phyloP scores from a whole-genome alignment of 2,888 invertebrate genomes.

The Adelognathus sp. region DNA sequence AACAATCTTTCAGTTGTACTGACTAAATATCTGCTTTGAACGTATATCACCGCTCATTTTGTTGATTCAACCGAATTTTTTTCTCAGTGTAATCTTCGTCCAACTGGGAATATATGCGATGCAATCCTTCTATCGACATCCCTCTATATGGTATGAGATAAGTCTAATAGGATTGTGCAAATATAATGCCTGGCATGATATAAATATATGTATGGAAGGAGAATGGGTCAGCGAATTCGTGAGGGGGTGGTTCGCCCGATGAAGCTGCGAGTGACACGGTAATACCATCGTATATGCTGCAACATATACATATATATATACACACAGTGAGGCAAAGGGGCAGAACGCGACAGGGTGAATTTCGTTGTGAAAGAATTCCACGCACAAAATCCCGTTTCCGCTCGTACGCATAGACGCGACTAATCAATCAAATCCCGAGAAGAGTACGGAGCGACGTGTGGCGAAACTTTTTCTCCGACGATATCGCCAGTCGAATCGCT shows the following conservation, averaged over 20 bases:
- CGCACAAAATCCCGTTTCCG: constrained; percentile 45
- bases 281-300: constrained; percentile 32
- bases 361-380: constrained; percentile 24
- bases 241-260: constrained; percentile 46
- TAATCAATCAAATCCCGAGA: constrained; percentile 76
- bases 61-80: too few species aligned
- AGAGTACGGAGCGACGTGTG: constrained; percentile 58
- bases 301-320: constrained; percentile 63
- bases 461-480: constrained; percentile 66
- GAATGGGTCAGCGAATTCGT: constrained; percentile 55
- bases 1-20: too few species aligned
- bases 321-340: constrained; percentile 57
- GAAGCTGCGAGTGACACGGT: constrained; percentile 48
- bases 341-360: not conserved
- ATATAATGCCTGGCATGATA: constrained; percentile 27
- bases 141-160: constrained; percentile 6
- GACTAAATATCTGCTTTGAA: too few species aligned
- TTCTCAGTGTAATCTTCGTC: not conserved
- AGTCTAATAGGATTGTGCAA: constrained; percentile 39
- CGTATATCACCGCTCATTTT: too few species aligned
- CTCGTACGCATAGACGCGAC: constrained; percentile 53
- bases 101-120: not conserved
- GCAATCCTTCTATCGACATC: not conserved
- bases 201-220: constrained; percentile 45
- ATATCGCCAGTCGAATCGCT: constrained; percentile 61